phyloP scores from a whole-genome alignment of 35 echinoderm and acorn worm species.

The Lytechinus variegatus region DNA sequence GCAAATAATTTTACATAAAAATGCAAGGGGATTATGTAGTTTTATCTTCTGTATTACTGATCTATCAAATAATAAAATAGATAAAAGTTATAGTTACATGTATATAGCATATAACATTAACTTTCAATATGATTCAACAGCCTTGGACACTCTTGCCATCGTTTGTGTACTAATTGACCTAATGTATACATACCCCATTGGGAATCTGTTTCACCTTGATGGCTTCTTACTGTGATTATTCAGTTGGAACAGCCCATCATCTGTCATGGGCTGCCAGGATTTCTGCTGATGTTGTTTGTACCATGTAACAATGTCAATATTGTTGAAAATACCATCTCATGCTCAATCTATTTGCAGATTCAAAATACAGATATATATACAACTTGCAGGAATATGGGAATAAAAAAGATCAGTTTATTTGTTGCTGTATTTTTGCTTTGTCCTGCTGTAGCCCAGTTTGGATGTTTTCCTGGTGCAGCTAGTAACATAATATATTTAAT shows the following conservation, averaged over 20 bases:
- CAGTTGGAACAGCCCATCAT: not conserved
- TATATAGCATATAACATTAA: too few relatives aligned
- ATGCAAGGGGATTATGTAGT: too few relatives aligned
- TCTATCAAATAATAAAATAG: not conserved
- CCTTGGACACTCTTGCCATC: not conserved
- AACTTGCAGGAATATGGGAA: too few relatives aligned
- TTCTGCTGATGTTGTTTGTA: not conserved
- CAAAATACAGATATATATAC: not conserved
- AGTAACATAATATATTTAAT: too few relatives aligned
- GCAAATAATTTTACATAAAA: too few relatives aligned
- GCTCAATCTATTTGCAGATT: not conserved
- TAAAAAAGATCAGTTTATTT: too few relatives aligned
- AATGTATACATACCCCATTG: not conserved
- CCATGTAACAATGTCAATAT: not conserved
- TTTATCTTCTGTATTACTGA: not conserved
- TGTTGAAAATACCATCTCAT: not conserved
- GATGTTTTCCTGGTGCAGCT: too few relatives aligned
- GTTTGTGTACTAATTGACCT: not conserved
- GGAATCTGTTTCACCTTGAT: not conserved
- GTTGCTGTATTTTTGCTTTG: too few relatives aligned
- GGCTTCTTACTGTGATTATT: not conserved
- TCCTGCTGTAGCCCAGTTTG: too few relatives aligned
- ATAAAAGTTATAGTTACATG: too few relatives aligned
- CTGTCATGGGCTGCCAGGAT: not conserved
- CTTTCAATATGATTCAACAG: too few relatives aligned